Evolutionary conservation across 2,113 vertebrate species (phyloP), one percentile per base, ranked within the genome.

Genomic region (Baryphthengus martii): DNA sequence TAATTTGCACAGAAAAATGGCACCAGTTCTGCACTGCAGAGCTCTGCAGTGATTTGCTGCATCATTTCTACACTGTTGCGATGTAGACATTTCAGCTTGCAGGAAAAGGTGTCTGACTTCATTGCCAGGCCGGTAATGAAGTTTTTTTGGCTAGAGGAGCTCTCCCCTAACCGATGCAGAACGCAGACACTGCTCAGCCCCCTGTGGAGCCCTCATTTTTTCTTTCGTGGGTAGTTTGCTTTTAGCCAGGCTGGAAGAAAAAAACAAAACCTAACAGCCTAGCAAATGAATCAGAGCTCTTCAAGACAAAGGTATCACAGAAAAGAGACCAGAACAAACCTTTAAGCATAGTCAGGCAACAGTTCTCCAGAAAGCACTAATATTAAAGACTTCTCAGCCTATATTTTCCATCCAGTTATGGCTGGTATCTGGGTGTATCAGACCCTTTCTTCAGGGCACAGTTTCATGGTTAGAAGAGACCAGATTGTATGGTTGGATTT

Each of bases 11-110:
- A 80, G 31, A 35, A 82, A 84, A 80, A 74, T 84, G 79, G 91
- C 88, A 62, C 42, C 42, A 68, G 68, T 45, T 88, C 72, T 84
- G 93, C 96, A 65, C 45, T 95, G 90, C 95, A 91, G 95, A 94
- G 79, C 9, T 6, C 78, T 93, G 90, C 95, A 95, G 88, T n/a
- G 75, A 86, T 88, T 74, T 90, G 59, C 85, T 95, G 85, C 87
- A 71, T 77, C 55, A 9, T 29, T 83, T 66, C 16, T 39, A 5
- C 66, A 37, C 52, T 47, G 44, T 55, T 80, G 45, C 9, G 1
- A 74, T 3, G 8, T 55, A 86, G 79, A 74, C 17, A 31, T 93
- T 55, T 39, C 7, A 25, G 63, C 78, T 31, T 76, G 74, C 71
- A 89, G 66, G 49, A 71, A 81, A 59, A 89, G 56, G 17, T 7